phyloP scores from a whole-genome alignment of 2,113 vertebrate species.

The Etheostoma spectabile region DNA sequence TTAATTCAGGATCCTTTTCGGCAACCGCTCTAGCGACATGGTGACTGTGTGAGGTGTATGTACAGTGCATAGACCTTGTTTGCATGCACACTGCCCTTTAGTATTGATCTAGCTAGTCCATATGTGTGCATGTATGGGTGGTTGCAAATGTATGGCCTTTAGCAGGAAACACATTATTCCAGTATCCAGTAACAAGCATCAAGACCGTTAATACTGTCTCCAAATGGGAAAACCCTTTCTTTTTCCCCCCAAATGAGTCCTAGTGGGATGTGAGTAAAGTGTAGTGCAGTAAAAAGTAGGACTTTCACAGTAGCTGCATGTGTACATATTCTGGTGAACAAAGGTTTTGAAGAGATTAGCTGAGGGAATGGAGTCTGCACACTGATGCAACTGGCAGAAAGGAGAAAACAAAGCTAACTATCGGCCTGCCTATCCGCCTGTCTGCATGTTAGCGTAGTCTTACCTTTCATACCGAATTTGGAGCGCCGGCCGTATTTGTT shows the following conservation, averaged over 20 bases:
- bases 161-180: background rate
- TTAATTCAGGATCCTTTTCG: conserved; percentile 52
- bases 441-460: conserved; percentile 54
- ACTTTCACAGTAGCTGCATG: conserved; percentile 20
- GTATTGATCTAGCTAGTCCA: conserved; percentile 35
- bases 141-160: conserved; percentile 21
- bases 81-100: conserved; percentile 12
- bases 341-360: conserved; percentile 42
- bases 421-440: conserved; percentile 5
- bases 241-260: conserved; percentile 25
- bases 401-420: conserved; percentile 37
- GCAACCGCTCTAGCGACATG: conserved; percentile 13
- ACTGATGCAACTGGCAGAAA: conserved; percentile 62
- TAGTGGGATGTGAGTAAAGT: conserved; percentile 12
- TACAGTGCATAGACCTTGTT: conserved; percentile 9
- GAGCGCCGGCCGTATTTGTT: conserved; percentile 98
- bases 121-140: conserved; percentile 2
- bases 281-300: conserved; percentile 15
- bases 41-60: conserved; percentile 28
- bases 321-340: conserved; percentile 45
- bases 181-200: conserved; percentile 2
- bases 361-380: conserved; percentile 17
- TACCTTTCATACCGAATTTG: conserved; percentile 99
- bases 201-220: conserved; percentile 4
- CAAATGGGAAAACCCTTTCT: background rate